A percentile compares a stretch with the other conserved stretches of the same genome.
These are phyloP conservation scores for Rousettus madagascariensis DNA, from an alignment of 2,797 vertebrate species.

Conservation along the genomic window DNA sequence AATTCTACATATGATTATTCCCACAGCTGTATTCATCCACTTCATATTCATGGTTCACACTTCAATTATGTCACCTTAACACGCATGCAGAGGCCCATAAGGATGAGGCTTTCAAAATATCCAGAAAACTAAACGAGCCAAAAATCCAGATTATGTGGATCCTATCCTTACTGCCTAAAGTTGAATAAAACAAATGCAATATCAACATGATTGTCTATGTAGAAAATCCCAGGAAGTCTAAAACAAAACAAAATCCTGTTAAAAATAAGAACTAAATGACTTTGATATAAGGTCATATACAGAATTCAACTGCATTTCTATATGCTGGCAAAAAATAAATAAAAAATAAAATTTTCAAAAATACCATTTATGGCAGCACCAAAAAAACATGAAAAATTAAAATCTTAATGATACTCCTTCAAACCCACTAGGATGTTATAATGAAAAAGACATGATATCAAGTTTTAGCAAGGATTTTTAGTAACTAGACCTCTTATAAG, in stretches of 20 bases:
- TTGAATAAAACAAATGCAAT: background rate
- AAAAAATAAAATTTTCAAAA: background rate
- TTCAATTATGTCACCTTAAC: background rate
- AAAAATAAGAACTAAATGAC: background rate
- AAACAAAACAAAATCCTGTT: conserved; percentile 12
- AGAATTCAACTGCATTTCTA: background rate
- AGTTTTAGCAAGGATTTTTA: background rate
- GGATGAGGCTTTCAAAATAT: conserved; percentile 30
- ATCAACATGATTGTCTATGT: background rate
- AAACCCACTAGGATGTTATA: background rate
- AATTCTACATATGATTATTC: conserved; percentile 28
- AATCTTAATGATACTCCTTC: background rate
- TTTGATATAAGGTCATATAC: background rate
- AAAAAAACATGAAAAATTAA: background rate
- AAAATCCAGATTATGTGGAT: background rate
- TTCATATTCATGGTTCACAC: background rate
- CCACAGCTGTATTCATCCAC: background rate
- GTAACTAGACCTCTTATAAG: background rate
- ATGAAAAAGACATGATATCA: background rate
- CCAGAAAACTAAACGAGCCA: conserved; percentile 22
- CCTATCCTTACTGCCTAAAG: background rate
- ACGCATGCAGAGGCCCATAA: background rate
- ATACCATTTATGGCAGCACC: background rate
- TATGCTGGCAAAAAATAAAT: background rate
- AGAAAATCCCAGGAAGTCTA: conserved; percentile 20